Percentiles rank a stretch among this genome's conserved stretches.
phyloP scores from a whole-genome alignment of 2,113 vertebrate species.

The Balaeniceps rex region DNA sequence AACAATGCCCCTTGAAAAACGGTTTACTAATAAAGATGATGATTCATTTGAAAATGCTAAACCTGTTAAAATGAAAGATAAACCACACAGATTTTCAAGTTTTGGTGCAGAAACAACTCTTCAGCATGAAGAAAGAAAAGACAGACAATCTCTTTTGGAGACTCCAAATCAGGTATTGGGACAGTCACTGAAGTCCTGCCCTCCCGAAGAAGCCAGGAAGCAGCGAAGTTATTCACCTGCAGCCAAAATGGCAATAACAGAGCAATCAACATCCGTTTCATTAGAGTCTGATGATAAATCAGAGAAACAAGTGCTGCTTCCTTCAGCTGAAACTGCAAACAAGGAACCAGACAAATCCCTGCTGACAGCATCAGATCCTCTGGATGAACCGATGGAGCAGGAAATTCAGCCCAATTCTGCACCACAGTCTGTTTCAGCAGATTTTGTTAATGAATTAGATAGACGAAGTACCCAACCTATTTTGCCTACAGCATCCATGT shows the following conservation, averaged over 20 bases:
- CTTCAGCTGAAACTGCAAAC: not conserved
- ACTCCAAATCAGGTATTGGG: not conserved
- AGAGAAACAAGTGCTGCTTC: not conserved
- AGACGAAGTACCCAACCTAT: not conserved
- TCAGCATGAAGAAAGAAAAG: slow-evolving; percentile 22
- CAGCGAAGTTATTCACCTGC: not conserved
- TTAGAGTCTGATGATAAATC: not conserved
- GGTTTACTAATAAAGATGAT: too few relatives aligned
- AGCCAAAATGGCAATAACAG: not conserved
- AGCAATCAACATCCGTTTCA: not conserved
- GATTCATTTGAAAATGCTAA: too few relatives aligned
- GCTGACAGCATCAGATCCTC: not conserved
- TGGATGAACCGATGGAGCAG: not conserved
- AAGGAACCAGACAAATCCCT: not conserved
- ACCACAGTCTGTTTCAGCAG: not conserved
- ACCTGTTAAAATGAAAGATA: too few relatives aligned
- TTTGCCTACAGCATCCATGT: not conserved
- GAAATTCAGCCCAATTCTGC: not conserved
- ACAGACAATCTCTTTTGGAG: not conserved
- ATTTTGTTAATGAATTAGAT: not conserved
- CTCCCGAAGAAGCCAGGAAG: not conserved
- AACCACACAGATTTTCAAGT: not conserved
- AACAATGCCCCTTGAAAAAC: too few relatives aligned
- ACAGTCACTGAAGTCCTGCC: not conserved
- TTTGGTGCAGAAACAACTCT: not conserved